Evolutionary conservation across 2,113 vertebrate species (phyloP), one percentile per base, ranked within the genome.

Genomic region (Poecile atricapillus): DNA sequence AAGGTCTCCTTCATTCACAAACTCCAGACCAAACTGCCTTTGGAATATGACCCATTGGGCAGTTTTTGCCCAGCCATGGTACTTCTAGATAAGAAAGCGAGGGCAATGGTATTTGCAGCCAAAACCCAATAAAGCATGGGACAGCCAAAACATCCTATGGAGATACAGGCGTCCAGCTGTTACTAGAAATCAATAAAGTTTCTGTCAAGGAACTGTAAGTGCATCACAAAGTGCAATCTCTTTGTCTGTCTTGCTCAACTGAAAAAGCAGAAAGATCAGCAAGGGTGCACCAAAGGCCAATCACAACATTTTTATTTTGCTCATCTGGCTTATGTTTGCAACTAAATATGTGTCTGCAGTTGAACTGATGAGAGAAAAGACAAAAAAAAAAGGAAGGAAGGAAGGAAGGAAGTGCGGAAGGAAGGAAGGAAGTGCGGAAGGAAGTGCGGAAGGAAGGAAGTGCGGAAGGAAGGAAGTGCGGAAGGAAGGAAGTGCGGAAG

Each of bases 271-370:
- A 44, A 44, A 44, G 31, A 35, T 78, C 37, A 22, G 10, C 27
- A 64, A 55, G 12, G 24, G 12, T 68, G 9, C 25, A 37, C 49
- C 27, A 46, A 65, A 56, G 39, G 25, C 39, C 47, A 11, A 28
- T 98, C 99, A 98, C 98, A 99, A 99, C 97, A 99, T 99, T 99
- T 99, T 98, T 98, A 98, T 98, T 99, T 99, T 99, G 98, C 98
- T 98, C 98, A 99, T 98, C 98, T 98, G 98, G 98, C 98, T 99
- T 98, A 99, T 99, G 98, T 99, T 99, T 99, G 98, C 99, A 99
- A 98, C 98, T 99, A 99, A 99, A 99, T 98, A 98, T 98, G 98
- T 99, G 98, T 99, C 98, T 99, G 98, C 98, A 98, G 98, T 98
- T 93, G 97, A 98, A 98, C 98, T 99, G 98, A 99, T 99, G 99